phyloP scores from a whole-genome alignment of 1,140 invertebrate genomes.

The Drosophila subpulchrella region DNA sequence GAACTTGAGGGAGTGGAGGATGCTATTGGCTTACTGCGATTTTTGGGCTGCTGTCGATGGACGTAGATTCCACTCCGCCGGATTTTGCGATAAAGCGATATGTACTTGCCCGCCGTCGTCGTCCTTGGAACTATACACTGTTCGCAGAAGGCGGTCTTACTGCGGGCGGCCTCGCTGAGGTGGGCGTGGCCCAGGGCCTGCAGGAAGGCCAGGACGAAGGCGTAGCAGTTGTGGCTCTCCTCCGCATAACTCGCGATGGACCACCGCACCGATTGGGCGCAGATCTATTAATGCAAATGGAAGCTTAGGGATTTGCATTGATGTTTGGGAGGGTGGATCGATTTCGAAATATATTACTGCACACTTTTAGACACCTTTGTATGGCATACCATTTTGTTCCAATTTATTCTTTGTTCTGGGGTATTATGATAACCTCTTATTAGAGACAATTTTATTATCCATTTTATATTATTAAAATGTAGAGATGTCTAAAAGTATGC shows the following conservation, averaged over 20 bases:
- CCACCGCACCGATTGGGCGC: slow-evolving; percentile 88
- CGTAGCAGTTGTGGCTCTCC: slow-evolving; percentile 91
- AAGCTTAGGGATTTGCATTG: slow-evolving; percentile 46
- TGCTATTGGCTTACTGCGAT: slow-evolving; percentile 16
- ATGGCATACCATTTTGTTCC: background rate
- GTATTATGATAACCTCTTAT: too few relatives aligned
- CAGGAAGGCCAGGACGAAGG: slow-evolving; percentile 91
- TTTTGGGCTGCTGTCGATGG: slow-evolving; percentile 78
- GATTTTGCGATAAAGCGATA: slow-evolving; percentile 90
- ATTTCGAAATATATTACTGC: background rate
- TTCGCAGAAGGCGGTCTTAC: slow-evolving; percentile 88
- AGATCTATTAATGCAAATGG: slow-evolving; percentile 84
- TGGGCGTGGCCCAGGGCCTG: slow-evolving; percentile 87
- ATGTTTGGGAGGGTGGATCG: background rate
- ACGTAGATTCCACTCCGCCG: slow-evolving; percentile 85
- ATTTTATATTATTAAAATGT: too few relatives aligned
- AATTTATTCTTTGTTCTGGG: too few relatives aligned
- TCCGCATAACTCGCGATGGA: slow-evolving; percentile 89
- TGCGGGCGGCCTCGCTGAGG: slow-evolving; percentile 87
- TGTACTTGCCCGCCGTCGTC: slow-evolving; percentile 91
- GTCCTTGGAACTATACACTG: slow-evolving; percentile 91
- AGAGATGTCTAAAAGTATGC: too few relatives aligned
- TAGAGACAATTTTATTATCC: too few relatives aligned
- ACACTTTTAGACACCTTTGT: background rate
- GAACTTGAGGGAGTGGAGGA: slow-evolving; percentile 17